Base-by-base conservation (phyloP, 1,140 invertebrate genomes). In the Triops cancriformis region DNA sequence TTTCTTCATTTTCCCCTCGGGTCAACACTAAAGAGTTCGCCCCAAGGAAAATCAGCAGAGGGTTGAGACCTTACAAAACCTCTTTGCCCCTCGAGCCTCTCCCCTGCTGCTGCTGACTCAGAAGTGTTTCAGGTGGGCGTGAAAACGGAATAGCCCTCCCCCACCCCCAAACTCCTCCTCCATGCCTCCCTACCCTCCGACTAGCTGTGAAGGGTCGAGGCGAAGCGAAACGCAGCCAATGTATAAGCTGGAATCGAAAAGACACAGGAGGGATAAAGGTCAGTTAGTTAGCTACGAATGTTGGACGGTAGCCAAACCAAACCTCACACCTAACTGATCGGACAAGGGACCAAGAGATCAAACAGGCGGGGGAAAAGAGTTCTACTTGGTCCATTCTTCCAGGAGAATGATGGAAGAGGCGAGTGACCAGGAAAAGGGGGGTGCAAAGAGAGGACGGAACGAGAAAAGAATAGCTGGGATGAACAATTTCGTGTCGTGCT, bases 291-390 rank as follows among this genome's bases (percentile, higher is more conserved):
- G 14, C 51, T 14, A 64, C 51, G 51, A n/a, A n/a, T 18, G 18
- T 64, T 64, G 51, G 23, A 23, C 10, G 10, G 9, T 9, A 1
- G 51, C 51, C 51, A 64, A 64, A 64, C 51, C 51, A 23, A 64
- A 64, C 51, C 51, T 64, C 51, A 64, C 51, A 64, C 51, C 51
- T 64, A 64, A 64, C 51, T 64, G n/a, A 64, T 64, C 51, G 51
- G 23, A 64, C n/a, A 23, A 64, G 51, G 51, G 1, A 64, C 51
- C 51, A 23, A 64, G 23, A 64, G 51, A 23, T 18, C 51, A 64
- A 64, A 18, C 51, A 64, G 23, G n/a, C n/a, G n/a, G n/a, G 51
- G 51, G 51, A 64, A 64, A 18, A n/a, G 51, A n/a, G 51, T 37
- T 37, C 31, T 37, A 37, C 31, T 37, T 37, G 2, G 31, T 37